Evolutionary conservation across 64 coral and sea anemone species (phyloP).

Genomic region (Montipora foliosa): DNA sequence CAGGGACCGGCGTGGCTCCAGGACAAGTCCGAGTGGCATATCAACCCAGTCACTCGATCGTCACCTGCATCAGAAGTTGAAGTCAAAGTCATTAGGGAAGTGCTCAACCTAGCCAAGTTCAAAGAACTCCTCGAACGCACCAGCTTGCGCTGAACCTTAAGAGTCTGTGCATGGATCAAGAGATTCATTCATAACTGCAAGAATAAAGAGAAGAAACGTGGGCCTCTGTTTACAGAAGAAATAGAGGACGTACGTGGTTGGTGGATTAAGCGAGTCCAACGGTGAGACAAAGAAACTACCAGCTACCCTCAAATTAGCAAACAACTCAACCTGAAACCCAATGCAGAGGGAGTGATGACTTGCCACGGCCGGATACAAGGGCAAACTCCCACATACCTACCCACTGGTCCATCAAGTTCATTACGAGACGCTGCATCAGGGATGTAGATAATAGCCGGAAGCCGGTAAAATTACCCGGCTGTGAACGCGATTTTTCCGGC

Average conservation of each 20-base stretch:
- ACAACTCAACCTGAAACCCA: constrained; percentile 14
- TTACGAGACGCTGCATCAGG: not conserved
- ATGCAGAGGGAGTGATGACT: not conserved
- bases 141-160: not conserved
- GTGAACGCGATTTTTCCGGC: too few relatives aligned
- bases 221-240: constrained; percentile 12
- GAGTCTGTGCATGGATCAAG: constrained; percentile 16
- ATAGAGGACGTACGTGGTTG: constrained; percentile 14
- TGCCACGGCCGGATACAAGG: constrained; percentile 52
- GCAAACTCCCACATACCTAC: constrained; percentile 38
- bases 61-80: constrained; percentile 17
- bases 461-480: too few relatives aligned
- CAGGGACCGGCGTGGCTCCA: not conserved
- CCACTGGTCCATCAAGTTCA: constrained; percentile 68
- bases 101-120: constrained; percentile 16
- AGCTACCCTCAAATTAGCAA: not conserved
- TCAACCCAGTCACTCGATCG: constrained; percentile 24
- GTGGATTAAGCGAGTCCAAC: constrained; percentile 51
- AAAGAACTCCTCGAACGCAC: not conserved
- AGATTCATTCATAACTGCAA: constrained; percentile 39
- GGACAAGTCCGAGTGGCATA: not conserved
- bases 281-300: constrained; percentile 6
- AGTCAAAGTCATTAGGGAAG: constrained; percentile 12
- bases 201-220: not conserved
- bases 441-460: too few relatives aligned